Percentiles rank a stretch among this genome's conserved stretches.
These are phyloP conservation scores for Darevskia mixta DNA, from an alignment of 2,797 vertebrate genomes.

Conservation along the genomic window DNA sequence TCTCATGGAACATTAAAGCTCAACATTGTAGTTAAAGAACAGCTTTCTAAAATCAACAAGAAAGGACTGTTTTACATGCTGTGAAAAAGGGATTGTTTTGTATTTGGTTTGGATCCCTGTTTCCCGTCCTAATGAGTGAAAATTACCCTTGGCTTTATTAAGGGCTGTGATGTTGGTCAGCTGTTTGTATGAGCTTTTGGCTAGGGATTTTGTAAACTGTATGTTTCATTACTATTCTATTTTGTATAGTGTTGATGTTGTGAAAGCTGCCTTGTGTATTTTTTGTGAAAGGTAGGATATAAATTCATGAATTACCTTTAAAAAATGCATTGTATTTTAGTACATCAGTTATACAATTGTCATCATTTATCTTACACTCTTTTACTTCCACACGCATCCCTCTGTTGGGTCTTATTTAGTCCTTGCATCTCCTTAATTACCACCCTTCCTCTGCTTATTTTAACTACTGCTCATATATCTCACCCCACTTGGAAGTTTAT, in stretches of 20 bases:
- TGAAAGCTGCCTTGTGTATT: not conserved
- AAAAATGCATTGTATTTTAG: not conserved
- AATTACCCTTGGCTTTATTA: conserved; percentile 23
- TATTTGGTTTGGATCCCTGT: conserved; percentile 15
- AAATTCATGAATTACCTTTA: not conserved
- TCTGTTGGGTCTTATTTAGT: too few species aligned
- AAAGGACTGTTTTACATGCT: conserved; percentile 9
- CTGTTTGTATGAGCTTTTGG: not conserved
- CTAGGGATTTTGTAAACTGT: not conserved
- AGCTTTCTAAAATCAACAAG: conserved; percentile 45
- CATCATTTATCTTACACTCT: too few species aligned
- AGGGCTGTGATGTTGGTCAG: not conserved
- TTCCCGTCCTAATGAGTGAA: conserved; percentile 26
- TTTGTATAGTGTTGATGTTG: not conserved
- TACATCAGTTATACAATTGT: not conserved
- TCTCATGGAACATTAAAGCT: conserved; percentile 54
- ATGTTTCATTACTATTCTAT: conserved; percentile 17
- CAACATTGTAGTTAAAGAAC: conserved; percentile 32
- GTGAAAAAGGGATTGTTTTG: conserved; percentile 11
- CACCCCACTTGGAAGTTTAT: too few species aligned
- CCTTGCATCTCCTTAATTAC: too few species aligned
- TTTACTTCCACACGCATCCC: too few species aligned
- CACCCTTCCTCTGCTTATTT: too few species aligned
- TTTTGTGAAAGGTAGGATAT: not conserved
- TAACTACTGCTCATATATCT: too few species aligned